Base-by-base conservation (phyloP, 2,797 vertebrate genomes). In the Atherinosoma microstoma region DNA sequence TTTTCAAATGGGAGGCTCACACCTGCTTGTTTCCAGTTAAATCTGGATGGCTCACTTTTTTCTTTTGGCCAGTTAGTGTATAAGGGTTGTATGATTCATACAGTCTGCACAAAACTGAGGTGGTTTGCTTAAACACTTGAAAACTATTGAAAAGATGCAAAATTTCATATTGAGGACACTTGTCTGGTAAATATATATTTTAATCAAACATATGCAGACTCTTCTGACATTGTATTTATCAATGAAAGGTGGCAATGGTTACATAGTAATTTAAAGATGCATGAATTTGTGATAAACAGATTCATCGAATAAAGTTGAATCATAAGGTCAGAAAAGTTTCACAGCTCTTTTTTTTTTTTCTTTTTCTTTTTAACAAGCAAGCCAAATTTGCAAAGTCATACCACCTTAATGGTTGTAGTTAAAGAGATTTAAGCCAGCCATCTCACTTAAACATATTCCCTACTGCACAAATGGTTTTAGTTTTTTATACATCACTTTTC, bases 401-500 rank as follows among this genome's bases (percentile, higher is more conserved):
- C 53, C 54, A 58, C 1, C 35, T 57, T 29, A 66, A 58, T 27
- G 1, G 59, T 11, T 54, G 3, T 51, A 15, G 4, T 36, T 24
- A 47, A 59, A 18, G 56, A 56, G 34, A 22, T 58, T 64, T n/a
- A 57, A 59, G 27, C 30, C 6, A 0, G 30, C 30, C 30, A 32
- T 47, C 20, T 70, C 40, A 62, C 6, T 15, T 24, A 75, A 58
- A 58, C 64, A 32, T 51, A 32, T 63, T 24, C 15, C 10, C 38
- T 67, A 32, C 53, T 60, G 58, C 27, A 40, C 3, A 42, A 29
- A 32, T 68, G 7, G 29, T 49, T 69, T 71, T 53, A 24, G n/a
- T 36, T 15, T 67, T 64, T 60, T 57, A 65, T 78, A 49, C 15
- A 32, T 65, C 0, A 49, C 32, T 65, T 80, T 58, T 58, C 3